phyloP scores from a whole-genome alignment of 2,113 vertebrate species.

The Myxocyprinus asiaticus region DNA sequence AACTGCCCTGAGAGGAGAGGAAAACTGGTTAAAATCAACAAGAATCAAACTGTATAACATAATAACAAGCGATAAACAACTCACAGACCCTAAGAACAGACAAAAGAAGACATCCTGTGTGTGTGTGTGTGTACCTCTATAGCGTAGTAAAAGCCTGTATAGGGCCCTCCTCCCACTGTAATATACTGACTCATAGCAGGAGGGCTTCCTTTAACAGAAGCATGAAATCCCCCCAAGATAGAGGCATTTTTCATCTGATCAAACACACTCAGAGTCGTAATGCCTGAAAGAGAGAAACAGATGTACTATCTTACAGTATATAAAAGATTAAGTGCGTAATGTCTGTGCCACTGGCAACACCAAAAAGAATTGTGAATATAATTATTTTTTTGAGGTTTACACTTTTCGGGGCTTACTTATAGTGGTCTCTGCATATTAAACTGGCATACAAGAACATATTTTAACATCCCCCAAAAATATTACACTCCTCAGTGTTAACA shows the following conservation, averaged over 20 bases:
- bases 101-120: not conserved
- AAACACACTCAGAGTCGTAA: constrained; percentile 93
- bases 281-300: constrained; percentile 69
- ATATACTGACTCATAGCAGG: constrained; percentile 97
- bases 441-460: too few species aligned
- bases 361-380: too few species aligned
- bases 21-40: not conserved
- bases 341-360: too few species aligned
- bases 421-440: too few species aligned
- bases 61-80: too few species aligned
- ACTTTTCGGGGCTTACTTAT: too few species aligned
- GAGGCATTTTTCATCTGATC: constrained; percentile 99
- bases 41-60: not conserved
- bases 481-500: too few species aligned
- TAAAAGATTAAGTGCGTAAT: too few species aligned
- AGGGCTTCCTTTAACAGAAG: constrained; percentile 91
- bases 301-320: not conserved
- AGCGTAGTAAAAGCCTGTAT: constrained; percentile 95
- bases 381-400: too few species aligned
- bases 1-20: constrained; percentile 82
- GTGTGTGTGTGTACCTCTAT: constrained; percentile 81
- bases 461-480: too few species aligned
- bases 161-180: constrained; percentile 91
- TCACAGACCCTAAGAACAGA: too few species aligned
- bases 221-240: constrained; percentile 90